phyloP scores from a whole-genome alignment of 2,797 vertebrate species.

The Cossypha caffra region DNA sequence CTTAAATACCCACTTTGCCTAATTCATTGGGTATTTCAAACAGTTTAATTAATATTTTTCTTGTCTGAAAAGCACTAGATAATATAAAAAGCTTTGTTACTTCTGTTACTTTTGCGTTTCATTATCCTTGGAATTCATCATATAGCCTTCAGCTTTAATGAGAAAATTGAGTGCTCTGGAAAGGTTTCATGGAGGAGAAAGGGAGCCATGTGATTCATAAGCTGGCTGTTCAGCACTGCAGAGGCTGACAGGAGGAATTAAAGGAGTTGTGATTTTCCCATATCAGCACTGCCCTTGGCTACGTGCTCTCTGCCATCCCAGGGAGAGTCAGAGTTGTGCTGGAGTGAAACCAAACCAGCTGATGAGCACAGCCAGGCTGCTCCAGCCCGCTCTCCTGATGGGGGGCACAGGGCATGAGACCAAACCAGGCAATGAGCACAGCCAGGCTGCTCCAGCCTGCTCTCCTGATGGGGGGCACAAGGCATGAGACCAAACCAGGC shows the following conservation, averaged over 20 bases:
- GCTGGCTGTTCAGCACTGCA: background rate
- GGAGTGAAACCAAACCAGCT: background rate
- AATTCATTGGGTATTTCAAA: background rate
- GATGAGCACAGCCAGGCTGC: accelerated
- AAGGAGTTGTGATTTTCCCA: background rate
- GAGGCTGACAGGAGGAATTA: background rate
- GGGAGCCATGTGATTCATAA: background rate
- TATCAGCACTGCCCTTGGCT: background rate
- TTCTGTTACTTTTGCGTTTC: slow-evolving; percentile 3
- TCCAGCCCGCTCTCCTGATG: background rate
- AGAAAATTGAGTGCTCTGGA: background rate
- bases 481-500: background rate
- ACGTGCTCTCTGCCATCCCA: accelerated
- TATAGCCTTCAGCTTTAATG: background rate
- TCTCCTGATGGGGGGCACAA: background rate
- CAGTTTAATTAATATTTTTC: slow-evolving; percentile 33
- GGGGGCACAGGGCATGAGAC: background rate
- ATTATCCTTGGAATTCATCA: background rate
- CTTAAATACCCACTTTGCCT: background rate
- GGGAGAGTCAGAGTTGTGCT: background rate
- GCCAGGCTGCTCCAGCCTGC: background rate
- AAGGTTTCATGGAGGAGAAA: background rate
- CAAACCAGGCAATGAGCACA: accelerated
- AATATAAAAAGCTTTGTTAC: slow-evolving; percentile 13
- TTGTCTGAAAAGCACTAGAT: slow-evolving; percentile 4